phyloP scores from a whole-genome alignment of 2,113 vertebrate genomes.

The Laticauda colubrina region DNA sequence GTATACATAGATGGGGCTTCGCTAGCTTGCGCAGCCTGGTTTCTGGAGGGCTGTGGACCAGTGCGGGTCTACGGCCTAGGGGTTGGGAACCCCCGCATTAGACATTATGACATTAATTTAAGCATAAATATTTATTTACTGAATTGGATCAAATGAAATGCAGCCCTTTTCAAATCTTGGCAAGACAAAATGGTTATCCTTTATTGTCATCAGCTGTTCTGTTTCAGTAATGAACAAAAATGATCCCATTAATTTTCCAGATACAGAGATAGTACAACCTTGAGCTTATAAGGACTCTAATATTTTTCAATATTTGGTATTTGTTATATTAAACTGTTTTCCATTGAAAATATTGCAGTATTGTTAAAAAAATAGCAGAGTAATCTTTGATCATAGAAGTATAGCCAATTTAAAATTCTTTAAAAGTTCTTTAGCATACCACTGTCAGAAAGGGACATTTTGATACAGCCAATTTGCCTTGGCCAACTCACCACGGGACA shows the following conservation, averaged over 20 bases:
- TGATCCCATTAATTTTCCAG: neutral
- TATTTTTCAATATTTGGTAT: neutral
- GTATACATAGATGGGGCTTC: neutral
- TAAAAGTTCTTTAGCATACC: neutral
- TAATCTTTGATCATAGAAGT: neutral
- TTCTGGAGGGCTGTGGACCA: too few relatives aligned
- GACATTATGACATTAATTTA: neutral
- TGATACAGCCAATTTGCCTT: rapidly evolving
- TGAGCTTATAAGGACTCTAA: neutral
- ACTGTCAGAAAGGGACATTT: neutral
- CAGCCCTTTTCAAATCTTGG: neutral
- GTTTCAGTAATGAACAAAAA: neutral
- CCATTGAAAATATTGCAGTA: neutral
- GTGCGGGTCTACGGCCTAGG: too few relatives aligned
- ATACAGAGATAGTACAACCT: neutral
- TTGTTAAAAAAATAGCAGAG: neutral
- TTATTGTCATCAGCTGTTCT: neutral
- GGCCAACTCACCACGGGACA: neutral
- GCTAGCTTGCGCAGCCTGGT: too few relatives aligned
- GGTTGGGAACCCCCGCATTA: too few relatives aligned
- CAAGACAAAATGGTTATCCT: neutral
- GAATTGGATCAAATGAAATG: neutral
- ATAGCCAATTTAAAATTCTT: neutral
- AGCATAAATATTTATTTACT: neutral
- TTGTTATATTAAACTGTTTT: neutral